A percentile compares a stretch with the other conserved stretches of the same genome.
Evolutionary conservation across 2,888 invertebrate species (phyloP).

Genomic region (Drosophila greeni): DNA sequence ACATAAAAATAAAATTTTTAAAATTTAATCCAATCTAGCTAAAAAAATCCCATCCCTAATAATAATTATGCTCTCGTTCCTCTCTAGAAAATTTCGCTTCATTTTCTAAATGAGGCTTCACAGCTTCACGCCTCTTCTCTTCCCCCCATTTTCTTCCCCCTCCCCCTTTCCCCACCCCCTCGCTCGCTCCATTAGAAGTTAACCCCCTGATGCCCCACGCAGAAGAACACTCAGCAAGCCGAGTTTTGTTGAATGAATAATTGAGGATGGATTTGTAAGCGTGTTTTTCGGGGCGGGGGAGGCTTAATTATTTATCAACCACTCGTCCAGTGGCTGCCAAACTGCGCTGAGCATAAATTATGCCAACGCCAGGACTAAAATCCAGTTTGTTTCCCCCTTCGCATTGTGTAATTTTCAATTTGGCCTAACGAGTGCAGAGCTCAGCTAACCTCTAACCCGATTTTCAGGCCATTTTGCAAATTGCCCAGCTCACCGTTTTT

Average conservation of each 20-base stretch:
- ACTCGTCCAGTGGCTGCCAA: slow-evolving; percentile 53
- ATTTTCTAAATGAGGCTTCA: slow-evolving; percentile 58
- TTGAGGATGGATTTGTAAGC: slow-evolving; percentile 60
- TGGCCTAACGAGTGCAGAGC: slow-evolving; percentile 50
- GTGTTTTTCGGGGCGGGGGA: slow-evolving; percentile 34
- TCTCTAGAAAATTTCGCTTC: slow-evolving; percentile 40
- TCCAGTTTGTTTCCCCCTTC: slow-evolving; percentile 39
- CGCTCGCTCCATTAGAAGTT: slow-evolving; percentile 47
- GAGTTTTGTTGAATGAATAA: slow-evolving; percentile 58
- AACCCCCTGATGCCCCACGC: slow-evolving; percentile 12
- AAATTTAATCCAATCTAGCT: too few relatives aligned
- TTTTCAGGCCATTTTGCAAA: slow-evolving; percentile 19
- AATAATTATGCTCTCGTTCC: neutral
- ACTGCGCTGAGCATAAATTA: slow-evolving; percentile 61
- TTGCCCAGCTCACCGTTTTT: slow-evolving; percentile 26
- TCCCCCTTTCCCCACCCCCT: neutral
- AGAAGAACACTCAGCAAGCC: slow-evolving; percentile 18
- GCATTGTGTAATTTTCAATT: slow-evolving; percentile 65
- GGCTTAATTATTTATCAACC: slow-evolving; percentile 58
- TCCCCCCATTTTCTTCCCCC: neutral
- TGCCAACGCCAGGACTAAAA: slow-evolving; percentile 45
- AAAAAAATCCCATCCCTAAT: neutral
- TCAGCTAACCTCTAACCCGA: neutral
- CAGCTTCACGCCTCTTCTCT: slow-evolving; percentile 58
- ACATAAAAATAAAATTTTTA: too few relatives aligned